Conservation (phyloP, 2,888 invertebrate genomes). For the Drosophila gaucha region DNA sequence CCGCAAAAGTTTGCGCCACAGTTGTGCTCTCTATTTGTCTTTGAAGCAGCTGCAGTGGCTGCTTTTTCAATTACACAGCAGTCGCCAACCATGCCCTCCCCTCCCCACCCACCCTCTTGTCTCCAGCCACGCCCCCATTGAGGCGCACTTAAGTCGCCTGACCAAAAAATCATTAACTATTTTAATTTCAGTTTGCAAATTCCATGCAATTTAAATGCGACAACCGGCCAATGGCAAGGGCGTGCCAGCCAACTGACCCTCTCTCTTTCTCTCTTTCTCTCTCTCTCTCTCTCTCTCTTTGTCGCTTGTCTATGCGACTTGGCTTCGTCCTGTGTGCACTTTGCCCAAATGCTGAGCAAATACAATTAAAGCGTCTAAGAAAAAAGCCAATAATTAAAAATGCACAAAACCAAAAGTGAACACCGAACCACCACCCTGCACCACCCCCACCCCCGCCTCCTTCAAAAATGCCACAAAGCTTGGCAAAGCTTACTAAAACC, state of each 20-base stretch:
- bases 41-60: conserved; percentile 55
- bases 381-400: conserved; percentile 79
- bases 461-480: too few relatives aligned
- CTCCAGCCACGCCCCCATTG: conserved; percentile 49
- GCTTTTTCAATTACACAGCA: conserved; percentile 67
- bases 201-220: conserved; percentile 76
- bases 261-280: background rate
- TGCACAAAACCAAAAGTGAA: conserved; percentile 73
- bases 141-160: conserved; percentile 71
- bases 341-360: conserved; percentile 73
- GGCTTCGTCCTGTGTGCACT: conserved; percentile 43
- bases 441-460: background rate
- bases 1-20: conserved; percentile 68
- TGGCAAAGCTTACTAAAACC: conserved; percentile 18
- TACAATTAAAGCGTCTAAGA: conserved; percentile 78
- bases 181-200: conserved; percentile 80
- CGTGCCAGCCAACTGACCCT: conserved; percentile 31
- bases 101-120: background rate
- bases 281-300: background rate
- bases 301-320: conserved; percentile 10
- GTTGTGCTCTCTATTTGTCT: conserved; percentile 72
- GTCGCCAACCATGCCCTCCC: background rate
- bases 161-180: conserved; percentile 79
- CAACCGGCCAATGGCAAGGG: conserved; percentile 50
- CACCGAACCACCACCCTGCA: conserved; percentile 4